These are phyloP conservation scores for Engystomops pustulosus DNA, from an alignment of 2,113 vertebrate genomes.

Conservation along the genomic window DNA sequence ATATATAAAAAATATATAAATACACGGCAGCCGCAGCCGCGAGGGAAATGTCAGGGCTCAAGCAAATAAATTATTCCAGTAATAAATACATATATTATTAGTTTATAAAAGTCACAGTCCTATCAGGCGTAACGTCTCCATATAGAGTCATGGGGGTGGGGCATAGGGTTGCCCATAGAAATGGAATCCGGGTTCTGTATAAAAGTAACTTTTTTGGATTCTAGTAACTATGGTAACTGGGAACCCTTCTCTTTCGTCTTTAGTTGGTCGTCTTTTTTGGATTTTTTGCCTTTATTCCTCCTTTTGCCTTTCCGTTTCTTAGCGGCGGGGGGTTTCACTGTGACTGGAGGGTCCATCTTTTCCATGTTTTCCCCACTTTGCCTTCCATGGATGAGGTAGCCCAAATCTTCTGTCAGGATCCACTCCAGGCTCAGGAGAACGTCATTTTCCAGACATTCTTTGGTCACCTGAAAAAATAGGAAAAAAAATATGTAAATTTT, in stretches of 20 bases:
- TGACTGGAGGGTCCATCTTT: neutral
- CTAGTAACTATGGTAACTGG: neutral
- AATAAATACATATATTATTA: conserved; percentile 12
- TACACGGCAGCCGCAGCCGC: neutral
- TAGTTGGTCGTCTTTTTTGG: neutral
- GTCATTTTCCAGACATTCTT: neutral
- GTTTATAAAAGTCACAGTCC: neutral
- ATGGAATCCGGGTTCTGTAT: too few species aligned
- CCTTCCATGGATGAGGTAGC: neutral
- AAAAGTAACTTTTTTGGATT: too few species aligned
- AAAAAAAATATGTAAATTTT: neutral
- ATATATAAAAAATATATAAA: conserved; percentile 17
- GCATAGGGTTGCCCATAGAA: too few species aligned
- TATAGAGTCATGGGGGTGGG: too few species aligned
- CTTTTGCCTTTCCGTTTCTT: neutral
- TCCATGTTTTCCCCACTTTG: fast-evolving
- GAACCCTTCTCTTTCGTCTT: neutral
- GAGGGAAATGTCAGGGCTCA: neutral
- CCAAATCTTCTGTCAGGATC: neutral
- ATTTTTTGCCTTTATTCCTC: conserved; percentile 28
- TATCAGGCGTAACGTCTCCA: too few species aligned
- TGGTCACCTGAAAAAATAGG: neutral
- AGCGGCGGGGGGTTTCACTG: neutral
- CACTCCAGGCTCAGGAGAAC: neutral
- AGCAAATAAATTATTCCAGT: neutral